A percentile compares a stretch with the other conserved stretches of the same genome.
These are phyloP conservation scores for Drosophila suboccidentalis DNA, from an alignment of 2,888 invertebrate species.

Conservation along the genomic window DNA sequence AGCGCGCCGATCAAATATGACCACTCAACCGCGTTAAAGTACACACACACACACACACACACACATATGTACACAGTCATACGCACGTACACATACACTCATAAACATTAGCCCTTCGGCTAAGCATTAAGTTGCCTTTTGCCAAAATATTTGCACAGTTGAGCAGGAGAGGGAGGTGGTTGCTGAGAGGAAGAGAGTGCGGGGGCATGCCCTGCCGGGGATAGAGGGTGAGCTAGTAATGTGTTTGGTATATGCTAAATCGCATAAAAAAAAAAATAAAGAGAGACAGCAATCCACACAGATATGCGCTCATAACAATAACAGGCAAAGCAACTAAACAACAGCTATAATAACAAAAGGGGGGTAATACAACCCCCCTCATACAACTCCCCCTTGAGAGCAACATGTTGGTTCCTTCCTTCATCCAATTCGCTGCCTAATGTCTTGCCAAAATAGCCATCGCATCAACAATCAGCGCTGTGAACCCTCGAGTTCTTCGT, in stretches of 20 bases:
- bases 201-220: background rate
- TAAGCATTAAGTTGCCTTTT: slow-evolving; percentile 55
- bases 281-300: slow-evolving; percentile 39
- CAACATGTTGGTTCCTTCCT: slow-evolving; percentile 51
- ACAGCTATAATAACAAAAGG: slow-evolving; percentile 45
- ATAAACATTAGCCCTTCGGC: slow-evolving; percentile 73
- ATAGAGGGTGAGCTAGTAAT: slow-evolving; percentile 55
- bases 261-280: slow-evolving; percentile 67
- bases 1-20: slow-evolving; percentile 79
- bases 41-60: slow-evolving; percentile 41
- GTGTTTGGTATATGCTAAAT: slow-evolving; percentile 81
- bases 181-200: background rate
- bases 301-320: slow-evolving; percentile 65
- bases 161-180: slow-evolving; percentile 11
- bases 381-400: slow-evolving; percentile 20
- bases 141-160: slow-evolving; percentile 75
- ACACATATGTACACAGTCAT: slow-evolving; percentile 3
- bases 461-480: slow-evolving; percentile 43
- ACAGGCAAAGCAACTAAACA: slow-evolving; percentile 55
- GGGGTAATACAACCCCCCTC: background rate
- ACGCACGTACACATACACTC: slow-evolving; percentile 31
- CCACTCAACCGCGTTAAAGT: slow-evolving; percentile 77
- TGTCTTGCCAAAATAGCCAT: slow-evolving; percentile 69
- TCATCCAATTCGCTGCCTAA: slow-evolving; percentile 48
- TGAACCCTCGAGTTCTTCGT: slow-evolving; percentile 16